These are phyloP conservation scores for Lutra lutra DNA, from an alignment of 2,797 vertebrate species.

Conservation along the genomic window DNA sequence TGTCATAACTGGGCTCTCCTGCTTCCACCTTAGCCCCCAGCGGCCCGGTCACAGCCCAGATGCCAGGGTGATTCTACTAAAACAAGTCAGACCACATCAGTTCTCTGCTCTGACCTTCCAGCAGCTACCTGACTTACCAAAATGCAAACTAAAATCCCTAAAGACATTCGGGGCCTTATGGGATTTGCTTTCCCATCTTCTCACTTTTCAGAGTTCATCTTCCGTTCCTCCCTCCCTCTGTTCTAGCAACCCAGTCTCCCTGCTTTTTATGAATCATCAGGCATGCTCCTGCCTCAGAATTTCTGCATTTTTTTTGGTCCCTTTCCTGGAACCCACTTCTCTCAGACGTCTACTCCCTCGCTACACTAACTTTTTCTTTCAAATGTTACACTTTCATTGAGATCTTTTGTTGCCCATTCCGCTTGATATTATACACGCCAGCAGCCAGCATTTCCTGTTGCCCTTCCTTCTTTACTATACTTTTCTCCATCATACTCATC, in stretches of 20 bases:
- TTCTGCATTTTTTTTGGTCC: background rate
- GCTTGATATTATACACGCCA: background rate
- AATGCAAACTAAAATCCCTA: background rate
- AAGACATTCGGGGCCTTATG: background rate
- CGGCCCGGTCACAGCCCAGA: background rate
- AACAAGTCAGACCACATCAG: background rate
- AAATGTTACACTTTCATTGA: background rate
- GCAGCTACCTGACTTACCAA: background rate
- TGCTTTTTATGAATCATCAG: background rate
- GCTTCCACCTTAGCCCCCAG: background rate
- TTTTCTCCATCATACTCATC: background rate
- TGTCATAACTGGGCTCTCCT: background rate
- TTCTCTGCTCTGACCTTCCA: background rate
- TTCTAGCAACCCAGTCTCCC: background rate
- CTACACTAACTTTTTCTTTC: background rate
- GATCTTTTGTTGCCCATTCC: background rate
- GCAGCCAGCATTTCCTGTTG: background rate
- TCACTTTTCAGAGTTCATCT: background rate
- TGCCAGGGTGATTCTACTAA: background rate
- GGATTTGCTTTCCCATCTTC: background rate
- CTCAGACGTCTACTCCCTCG: background rate
- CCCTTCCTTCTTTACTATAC: background rate
- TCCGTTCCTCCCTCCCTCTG: background rate
- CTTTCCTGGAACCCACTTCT: background rate
- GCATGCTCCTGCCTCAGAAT: background rate